Percentiles rank a stretch among this genome's conserved stretches.
Conservation (phyloP, 2,797 vertebrate genomes). For the Diceros bicornis region DNA sequence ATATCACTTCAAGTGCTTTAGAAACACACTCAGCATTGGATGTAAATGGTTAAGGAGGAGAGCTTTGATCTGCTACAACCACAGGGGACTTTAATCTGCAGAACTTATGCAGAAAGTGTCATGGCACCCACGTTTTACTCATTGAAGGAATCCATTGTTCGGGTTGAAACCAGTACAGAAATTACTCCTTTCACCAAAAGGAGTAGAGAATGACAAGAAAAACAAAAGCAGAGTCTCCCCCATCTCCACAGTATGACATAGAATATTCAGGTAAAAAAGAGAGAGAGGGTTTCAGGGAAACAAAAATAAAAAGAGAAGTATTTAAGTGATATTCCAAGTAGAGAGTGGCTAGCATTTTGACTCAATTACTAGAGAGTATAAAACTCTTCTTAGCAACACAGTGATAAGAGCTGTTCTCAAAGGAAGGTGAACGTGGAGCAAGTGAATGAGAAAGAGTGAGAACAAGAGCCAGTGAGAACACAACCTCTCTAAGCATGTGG, state of each 20-base stretch:
- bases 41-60: background rate
- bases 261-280: background rate
- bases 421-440: background rate
- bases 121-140: background rate
- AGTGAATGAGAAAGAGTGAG: background rate
- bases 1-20: background rate
- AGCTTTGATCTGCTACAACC: background rate
- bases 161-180: background rate
- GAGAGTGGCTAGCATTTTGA: background rate
- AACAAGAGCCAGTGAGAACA: background rate
- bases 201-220: conserved; percentile 33
- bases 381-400: background rate
- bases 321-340: background rate
- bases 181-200: background rate
- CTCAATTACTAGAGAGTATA: background rate
- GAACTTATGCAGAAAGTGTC: background rate
- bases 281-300: background rate
- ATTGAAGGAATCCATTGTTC: background rate
- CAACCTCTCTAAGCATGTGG: background rate
- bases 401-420: background rate
- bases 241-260: background rate
- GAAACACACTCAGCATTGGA: conserved; percentile 2
- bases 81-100: background rate
- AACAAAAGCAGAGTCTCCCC: background rate
- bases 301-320: conserved; percentile 1